These are phyloP conservation scores for Phrynocephalus guinanensis DNA, from an alignment of 2,797 vertebrate species.

Conservation along the genomic window DNA sequence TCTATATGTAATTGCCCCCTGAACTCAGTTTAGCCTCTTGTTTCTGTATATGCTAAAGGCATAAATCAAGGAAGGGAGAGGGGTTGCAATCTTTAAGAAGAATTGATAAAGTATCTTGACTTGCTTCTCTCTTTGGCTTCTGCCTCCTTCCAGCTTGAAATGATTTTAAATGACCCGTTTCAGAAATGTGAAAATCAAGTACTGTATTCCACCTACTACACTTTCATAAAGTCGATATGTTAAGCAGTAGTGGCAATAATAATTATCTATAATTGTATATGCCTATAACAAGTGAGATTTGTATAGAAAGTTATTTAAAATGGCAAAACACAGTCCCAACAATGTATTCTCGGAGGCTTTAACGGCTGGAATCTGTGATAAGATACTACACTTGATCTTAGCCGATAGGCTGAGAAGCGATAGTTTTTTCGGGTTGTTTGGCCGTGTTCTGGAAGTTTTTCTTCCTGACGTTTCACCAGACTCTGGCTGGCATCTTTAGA, in stretches of 20 bases:
- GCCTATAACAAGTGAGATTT: neutral
- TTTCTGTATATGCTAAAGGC: slow-evolving; percentile 11
- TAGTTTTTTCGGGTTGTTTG: too few relatives aligned
- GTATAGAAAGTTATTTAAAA: neutral
- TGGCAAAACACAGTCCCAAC: neutral
- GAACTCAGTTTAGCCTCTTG: slow-evolving; percentile 13
- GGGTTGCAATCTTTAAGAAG: neutral
- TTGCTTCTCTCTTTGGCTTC: neutral
- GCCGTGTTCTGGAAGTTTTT: too few relatives aligned
- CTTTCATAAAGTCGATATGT: neutral
- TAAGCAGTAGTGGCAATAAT: neutral
- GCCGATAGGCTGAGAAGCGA: too few relatives aligned
- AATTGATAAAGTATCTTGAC: neutral
- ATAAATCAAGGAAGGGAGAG: slow-evolving; percentile 5
- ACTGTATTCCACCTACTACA: neutral
- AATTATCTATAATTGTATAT: neutral
- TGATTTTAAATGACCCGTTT: neutral
- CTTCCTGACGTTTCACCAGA: too few relatives aligned
- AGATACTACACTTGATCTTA: too few relatives aligned
- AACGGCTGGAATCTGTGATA: too few relatives aligned
- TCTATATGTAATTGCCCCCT: slow-evolving; percentile 16
- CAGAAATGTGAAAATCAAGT: neutral
- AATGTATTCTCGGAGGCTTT: too few relatives aligned
- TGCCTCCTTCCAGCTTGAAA: neutral
- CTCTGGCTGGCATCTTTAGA: too few relatives aligned